A percentile compares a stretch with the other conserved stretches of the same genome.
Conservation (phyloP, 2,113 vertebrate species). For the Pollachius pollachius region DNA sequence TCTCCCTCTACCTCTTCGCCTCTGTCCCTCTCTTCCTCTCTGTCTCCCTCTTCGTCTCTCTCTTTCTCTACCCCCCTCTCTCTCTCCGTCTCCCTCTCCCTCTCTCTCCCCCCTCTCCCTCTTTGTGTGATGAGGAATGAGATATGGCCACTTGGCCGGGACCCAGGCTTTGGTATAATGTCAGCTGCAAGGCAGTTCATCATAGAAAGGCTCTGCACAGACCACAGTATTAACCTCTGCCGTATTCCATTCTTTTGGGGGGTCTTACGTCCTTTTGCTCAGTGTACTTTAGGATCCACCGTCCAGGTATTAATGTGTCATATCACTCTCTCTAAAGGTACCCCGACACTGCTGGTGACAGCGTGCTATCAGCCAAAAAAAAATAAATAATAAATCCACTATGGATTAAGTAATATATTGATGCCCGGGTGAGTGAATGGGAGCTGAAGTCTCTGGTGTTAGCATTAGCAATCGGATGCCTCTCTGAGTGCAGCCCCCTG, state of each 20-base stretch:
- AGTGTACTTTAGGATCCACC: constrained; percentile 35
- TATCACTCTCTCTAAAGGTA: constrained; percentile 39
- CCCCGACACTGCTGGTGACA: constrained; percentile 21
- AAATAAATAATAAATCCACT: background rate
- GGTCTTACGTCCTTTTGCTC: background rate
- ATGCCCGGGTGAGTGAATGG: background rate
- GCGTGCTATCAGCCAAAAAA: constrained; percentile 24
- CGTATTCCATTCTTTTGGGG: constrained; percentile 36
- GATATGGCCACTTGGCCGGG: constrained; percentile 18
- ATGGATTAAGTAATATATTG: constrained; percentile 25
- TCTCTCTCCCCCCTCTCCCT: background rate
- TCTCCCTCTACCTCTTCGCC: no score
- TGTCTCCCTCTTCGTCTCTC: no score
- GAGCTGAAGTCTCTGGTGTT: constrained; percentile 5
- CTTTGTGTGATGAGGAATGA: constrained; percentile 26
- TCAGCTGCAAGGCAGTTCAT: constrained; percentile 29
- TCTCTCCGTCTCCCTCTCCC: no score
- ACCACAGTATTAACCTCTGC: constrained; percentile 40
- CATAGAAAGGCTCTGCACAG: constrained; percentile 36
- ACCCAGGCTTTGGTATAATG: constrained; percentile 26
- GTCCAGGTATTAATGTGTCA: constrained; percentile 40
- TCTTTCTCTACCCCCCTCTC: background rate
- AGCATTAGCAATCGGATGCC: constrained; percentile 44
- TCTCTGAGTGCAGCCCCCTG: constrained; percentile 57
- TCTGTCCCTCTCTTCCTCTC: no score